phyloP scores from a whole-genome alignment of 2,888 invertebrate species.

The Oxyteleia sp. region DNA sequence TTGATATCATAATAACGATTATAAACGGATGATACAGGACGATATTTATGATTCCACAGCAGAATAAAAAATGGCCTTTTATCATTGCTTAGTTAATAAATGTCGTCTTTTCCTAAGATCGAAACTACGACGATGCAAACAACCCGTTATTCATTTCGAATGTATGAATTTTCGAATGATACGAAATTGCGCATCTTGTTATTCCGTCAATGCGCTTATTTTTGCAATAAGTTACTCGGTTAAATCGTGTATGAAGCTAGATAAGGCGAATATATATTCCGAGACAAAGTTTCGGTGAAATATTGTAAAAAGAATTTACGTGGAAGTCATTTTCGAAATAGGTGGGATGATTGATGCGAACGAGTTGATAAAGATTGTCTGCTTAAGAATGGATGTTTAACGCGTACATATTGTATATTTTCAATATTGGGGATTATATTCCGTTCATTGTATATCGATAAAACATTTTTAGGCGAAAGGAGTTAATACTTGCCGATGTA shows the following conservation, averaged over 20 bases:
- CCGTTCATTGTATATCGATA: too few relatives aligned
- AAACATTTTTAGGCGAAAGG: too few relatives aligned
- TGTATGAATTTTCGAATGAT: conserved; percentile 37
- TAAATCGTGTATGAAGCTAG: conserved; percentile 56
- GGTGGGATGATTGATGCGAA: conserved; percentile 10
- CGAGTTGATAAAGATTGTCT: too few relatives aligned
- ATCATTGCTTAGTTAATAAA: conserved; percentile 35
- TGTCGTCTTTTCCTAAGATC: conserved; percentile 12
- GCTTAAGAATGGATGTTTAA: too few relatives aligned
- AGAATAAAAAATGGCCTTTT: conserved; percentile 27
- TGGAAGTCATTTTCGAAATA: conserved; percentile 14
- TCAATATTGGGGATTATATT: too few relatives aligned
- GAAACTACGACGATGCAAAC: too few relatives aligned
- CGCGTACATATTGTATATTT: too few relatives aligned
- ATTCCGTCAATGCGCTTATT: conserved; percentile 55
- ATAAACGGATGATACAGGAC: too few relatives aligned
- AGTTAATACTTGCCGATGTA: too few relatives aligned
- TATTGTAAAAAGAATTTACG: conserved; percentile 27
- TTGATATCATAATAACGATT: too few relatives aligned
- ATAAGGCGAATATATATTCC: conserved; percentile 41
- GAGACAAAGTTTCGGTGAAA: conserved; percentile 29
- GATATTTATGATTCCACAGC: conserved; percentile 39
- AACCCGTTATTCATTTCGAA: conserved; percentile 44
- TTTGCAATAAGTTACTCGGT: conserved; percentile 54
- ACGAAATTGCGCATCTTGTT: conserved; percentile 30